Base-by-base conservation (phyloP, 2,797 vertebrate species). In the Chaetophractus vellerosus region DNA sequence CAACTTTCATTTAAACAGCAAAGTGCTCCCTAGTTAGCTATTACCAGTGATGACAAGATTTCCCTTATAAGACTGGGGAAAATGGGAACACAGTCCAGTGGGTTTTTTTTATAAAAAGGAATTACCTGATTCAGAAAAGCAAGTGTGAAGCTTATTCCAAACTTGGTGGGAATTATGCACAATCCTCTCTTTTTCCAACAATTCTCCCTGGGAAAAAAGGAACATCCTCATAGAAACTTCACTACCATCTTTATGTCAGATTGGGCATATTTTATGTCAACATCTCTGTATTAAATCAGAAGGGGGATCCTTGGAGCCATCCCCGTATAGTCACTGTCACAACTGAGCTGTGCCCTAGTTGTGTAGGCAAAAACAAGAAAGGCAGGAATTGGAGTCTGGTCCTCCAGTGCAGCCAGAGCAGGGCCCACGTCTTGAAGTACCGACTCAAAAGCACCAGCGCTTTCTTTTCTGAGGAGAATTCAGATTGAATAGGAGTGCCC, bases 111-210 rank as follows among this genome's bases (percentile, higher is more conserved):
- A 79, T 2, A 68, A 2, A 75, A 95, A 86, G 63, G 41, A 88
- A 80, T 95, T 97, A 99, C 99, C 99, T 99, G 99, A 98, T 99
- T 99, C 80, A 99, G 98, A 97, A 99, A 99, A 10, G 97, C 23
- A 2, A 98, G 24, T 0, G 98, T 99, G 97, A 99, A 99, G 98
- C 99, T 99, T 98, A 99, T 99, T 80, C 99, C 99, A 97, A 99
- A 99, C 98, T 99, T 99, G 78, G 99, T 99, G 63, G 99, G 99
- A 95, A 99, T 98, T 45, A 99, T 98, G 57, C 99, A 98, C 16
- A 99, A 97, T 14, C 99, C 99, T 97, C 99, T 99, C 98, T 99
- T 99, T 95, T 99, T 99, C 99, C 99, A 99, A 31, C 99, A 99
- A 96, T 99, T 99, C 95, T 99, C 98, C 92, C 99, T 99, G 96